A percentile compares a stretch with the other conserved stretches of the same genome.
Evolutionary conservation across 2,113 vertebrate species (phyloP).

Genomic region (Aptenodytes patagonicus): DNA sequence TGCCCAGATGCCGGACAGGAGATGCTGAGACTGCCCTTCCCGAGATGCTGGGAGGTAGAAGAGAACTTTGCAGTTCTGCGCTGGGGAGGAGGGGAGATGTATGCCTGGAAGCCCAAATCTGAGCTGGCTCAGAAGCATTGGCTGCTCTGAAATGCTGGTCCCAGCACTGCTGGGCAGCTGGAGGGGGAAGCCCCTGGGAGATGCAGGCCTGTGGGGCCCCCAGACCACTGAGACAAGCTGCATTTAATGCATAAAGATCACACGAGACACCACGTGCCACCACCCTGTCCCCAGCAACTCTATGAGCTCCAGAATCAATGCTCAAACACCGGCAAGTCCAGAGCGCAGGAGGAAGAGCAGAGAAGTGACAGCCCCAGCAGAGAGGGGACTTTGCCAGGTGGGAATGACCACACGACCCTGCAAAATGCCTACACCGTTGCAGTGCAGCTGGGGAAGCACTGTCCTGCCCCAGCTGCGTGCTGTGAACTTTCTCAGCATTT

Average conservation of each 20-base stretch:
- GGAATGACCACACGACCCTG: background rate
- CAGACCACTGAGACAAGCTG: background rate
- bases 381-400: background rate
- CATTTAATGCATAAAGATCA: background rate
- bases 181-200: background rate
- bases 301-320: background rate
- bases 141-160: background rate
- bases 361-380: background rate
- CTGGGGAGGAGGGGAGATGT: background rate
- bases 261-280: background rate
- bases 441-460: background rate
- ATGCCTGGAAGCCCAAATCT: background rate
- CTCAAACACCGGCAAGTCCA: accelerated
- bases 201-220: background rate
- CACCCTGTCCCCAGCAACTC: background rate
- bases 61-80: background rate
- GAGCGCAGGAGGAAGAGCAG: accelerated
- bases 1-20: background rate
- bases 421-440: background rate
- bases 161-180: background rate
- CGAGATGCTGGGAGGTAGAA: background rate
- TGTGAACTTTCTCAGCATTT: background rate
- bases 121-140: background rate
- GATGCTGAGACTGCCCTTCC: background rate
- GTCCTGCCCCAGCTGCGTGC: accelerated